Percentiles rank a stretch among this genome's conserved stretches.
Evolutionary conservation across 2,888 invertebrate genomes (phyloP).

Genomic region (Steromphala cineraria): DNA sequence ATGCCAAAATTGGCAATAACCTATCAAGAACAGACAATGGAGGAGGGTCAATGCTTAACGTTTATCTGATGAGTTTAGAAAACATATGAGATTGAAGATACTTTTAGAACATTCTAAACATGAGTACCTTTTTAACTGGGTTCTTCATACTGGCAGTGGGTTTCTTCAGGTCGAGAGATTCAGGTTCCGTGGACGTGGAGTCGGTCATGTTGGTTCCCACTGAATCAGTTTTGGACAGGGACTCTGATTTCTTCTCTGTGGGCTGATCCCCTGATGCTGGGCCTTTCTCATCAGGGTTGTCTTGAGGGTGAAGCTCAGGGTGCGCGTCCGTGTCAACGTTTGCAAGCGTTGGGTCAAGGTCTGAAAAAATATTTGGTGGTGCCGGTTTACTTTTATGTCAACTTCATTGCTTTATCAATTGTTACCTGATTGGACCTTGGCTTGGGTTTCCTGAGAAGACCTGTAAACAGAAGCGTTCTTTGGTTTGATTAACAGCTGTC

Average conservation of each 20-base stretch:
- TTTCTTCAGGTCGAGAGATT: background rate
- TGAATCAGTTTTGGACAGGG: background rate
- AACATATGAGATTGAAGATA: no score
- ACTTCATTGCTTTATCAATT: no score
- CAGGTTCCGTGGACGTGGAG: background rate
- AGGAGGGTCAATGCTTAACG: no score
- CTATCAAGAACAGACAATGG: no score
- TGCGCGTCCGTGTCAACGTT: constrained; percentile 67
- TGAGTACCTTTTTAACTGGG: constrained; percentile 2
- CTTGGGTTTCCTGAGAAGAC: no score
- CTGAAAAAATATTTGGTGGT: constrained; percentile 40
- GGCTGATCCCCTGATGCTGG: constrained; percentile 20
- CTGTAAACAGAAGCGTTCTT: no score
- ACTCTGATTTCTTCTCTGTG: constrained; percentile 21
- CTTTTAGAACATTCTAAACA: no score
- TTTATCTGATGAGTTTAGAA: no score
- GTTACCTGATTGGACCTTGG: no score
- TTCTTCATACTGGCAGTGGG: constrained; percentile 10
- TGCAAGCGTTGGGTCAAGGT: constrained; percentile 55
- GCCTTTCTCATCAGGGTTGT: constrained; percentile 43
- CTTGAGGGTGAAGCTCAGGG: constrained; percentile 59
- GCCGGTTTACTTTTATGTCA: background rate
- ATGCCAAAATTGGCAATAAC: no score
- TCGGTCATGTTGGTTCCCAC: background rate
- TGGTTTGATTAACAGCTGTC: no score